Evolutionary conservation across 2,113 vertebrate genomes (phyloP).

Genomic region (Spermophilus dauricus): DNA sequence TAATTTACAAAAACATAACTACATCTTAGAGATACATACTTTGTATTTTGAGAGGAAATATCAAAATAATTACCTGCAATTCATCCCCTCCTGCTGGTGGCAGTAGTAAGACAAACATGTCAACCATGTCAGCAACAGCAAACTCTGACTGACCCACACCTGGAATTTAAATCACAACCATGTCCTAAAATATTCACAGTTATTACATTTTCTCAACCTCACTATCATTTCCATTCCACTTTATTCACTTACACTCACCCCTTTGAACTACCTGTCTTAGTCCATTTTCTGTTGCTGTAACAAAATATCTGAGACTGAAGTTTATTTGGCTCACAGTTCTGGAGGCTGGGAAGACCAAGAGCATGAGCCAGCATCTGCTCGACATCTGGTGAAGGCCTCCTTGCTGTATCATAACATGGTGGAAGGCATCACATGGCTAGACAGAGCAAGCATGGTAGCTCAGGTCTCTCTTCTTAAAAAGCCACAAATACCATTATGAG

Average conservation of each 20-base stretch:
- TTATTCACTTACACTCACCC: background rate
- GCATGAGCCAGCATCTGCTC: background rate
- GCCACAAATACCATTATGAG: too few relatives aligned
- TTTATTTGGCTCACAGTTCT: background rate
- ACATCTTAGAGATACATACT: background rate
- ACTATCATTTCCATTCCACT: background rate
- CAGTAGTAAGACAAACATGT: constrained; percentile 98
- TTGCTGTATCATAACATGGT: background rate
- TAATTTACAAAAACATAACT: background rate
- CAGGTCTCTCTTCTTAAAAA: background rate
- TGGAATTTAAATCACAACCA: constrained; percentile 85
- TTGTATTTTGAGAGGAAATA: background rate
- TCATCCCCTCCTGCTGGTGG: constrained; percentile 99
- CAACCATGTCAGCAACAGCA: constrained; percentile 99
- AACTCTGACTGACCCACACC: constrained; percentile 99
- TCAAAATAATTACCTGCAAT: constrained; percentile 93
- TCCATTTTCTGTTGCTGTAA: background rate
- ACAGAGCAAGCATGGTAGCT: background rate
- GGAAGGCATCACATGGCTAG: background rate
- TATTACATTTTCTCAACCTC: background rate
- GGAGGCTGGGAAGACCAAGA: background rate
- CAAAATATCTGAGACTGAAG: background rate
- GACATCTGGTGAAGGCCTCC: background rate
- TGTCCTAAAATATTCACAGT: background rate
- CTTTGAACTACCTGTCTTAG: background rate